A percentile compares a stretch with the other conserved stretches of the same genome.
phyloP scores from a whole-genome alignment of 2,797 vertebrate species.

The Menidia menidia region DNA sequence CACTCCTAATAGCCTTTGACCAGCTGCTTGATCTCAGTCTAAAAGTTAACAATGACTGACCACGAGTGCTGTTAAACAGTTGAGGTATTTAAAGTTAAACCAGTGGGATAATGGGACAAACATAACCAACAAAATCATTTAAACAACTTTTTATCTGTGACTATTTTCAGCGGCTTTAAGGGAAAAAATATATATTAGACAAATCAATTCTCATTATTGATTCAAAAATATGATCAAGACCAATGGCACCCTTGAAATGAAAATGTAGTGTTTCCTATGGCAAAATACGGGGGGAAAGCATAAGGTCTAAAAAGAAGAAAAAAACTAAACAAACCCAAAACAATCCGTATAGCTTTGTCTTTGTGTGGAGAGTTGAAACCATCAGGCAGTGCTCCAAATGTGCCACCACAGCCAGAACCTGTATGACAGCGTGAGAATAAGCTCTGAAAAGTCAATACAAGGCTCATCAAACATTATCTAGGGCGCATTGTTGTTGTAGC shows the following conservation, averaged over 20 bases:
- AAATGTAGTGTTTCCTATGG: neutral
- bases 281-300: neutral
- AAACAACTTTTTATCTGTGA: neutral
- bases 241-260: constrained; percentile 36
- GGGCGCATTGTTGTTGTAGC: neutral
- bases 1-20: constrained; percentile 1
- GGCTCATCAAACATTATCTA: constrained; percentile 28
- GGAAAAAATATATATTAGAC: neutral
- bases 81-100: constrained; percentile 67
- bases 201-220: neutral
- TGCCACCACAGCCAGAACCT: constrained; percentile 18
- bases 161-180: neutral
- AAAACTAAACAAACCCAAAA: too few species aligned
- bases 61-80: constrained; percentile 34
- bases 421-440: constrained; percentile 7
- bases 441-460: constrained; percentile 44
- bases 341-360: constrained; percentile 22
- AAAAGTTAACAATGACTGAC: constrained; percentile 17
- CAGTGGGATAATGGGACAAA: constrained; percentile 22
- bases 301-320: too few species aligned
- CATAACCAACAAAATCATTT: constrained; percentile 15
- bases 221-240: neutral
- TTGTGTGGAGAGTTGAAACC: constrained; percentile 22
- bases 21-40: constrained; percentile 39
- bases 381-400: neutral